A percentile compares a stretch with the other conserved stretches of the same genome.
These are phyloP conservation scores for Cotesia chilonis DNA, from an alignment of 1,140 invertebrate genomes.

Conservation along the genomic window DNA sequence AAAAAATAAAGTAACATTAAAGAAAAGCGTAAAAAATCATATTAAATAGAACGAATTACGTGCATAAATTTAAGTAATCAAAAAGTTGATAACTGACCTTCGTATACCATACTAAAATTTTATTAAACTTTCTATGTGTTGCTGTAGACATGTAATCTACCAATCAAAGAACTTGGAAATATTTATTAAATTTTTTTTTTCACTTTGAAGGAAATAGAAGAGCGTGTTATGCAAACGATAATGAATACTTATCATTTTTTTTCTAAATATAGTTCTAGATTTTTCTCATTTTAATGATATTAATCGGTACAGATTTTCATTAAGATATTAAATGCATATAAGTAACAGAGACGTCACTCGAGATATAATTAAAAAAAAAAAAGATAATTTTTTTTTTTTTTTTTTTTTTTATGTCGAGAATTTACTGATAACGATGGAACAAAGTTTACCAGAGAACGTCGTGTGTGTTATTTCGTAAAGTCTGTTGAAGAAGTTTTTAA, in stretches of 20 bases:
- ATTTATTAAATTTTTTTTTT: too few species aligned
- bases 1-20: too few species aligned
- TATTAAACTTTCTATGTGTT: too few species aligned
- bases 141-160: too few species aligned
- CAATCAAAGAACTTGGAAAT: neutral
- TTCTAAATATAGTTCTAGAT: neutral
- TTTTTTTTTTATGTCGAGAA: constrained; percentile 3
- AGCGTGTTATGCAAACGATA: constrained; percentile 53
- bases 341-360: too few species aligned
- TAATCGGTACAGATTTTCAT: neutral
- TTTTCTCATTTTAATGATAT: neutral
- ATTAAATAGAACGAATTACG: too few species aligned
- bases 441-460: constrained; percentile 21
- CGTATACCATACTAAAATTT: too few species aligned
- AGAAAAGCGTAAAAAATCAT: too few species aligned
- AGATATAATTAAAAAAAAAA: too few species aligned
- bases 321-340: too few species aligned
- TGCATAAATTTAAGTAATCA: neutral
- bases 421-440: constrained; percentile 19
- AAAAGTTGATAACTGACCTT: constrained; percentile 4
- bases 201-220: too few species aligned
- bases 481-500: too few species aligned
- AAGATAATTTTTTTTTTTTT: neutral
- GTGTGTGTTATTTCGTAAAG: constrained; percentile 5
- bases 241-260: constrained; percentile 55